Evolutionary conservation across 2,888 invertebrate genomes (phyloP), one percentile per base, ranked within the genome.

Genomic region (Cantharis flavilabris): DNA sequence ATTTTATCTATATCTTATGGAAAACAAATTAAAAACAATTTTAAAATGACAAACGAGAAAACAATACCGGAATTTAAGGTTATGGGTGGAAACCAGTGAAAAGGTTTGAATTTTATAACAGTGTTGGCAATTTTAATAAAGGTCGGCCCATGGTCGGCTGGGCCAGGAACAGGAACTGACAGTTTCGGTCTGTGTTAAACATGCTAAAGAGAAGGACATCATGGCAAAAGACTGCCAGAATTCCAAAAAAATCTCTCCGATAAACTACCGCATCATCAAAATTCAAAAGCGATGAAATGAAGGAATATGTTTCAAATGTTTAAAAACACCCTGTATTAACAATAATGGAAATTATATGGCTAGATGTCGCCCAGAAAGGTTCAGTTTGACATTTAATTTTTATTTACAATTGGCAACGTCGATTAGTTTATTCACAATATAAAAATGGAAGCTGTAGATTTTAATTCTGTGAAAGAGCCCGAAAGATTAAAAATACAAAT

Each of bases 401-500:
- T 13, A 18, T 65, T 23, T 23, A 7, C n/a, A 9, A 23, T 67
- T 67, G 23, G 65, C 65, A 67, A 67, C 65, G 23, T 67, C 26
- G 23, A 23, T 20, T n/a, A 49, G 23, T 67, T 67, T 67, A 70
- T 16, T n/a, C 10, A n/a, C 69, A 3, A 26, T n/a, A 69, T 62
- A 49, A 76, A 80, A 77, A 76, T 83, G 82, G 83, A 81, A 33
- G 77, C 80, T 9, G 82, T 71, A 10, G 79, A 75, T 49, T 49
- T 49, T 49, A 49, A 49, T 49, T 7, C n/a, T n/a, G n/a, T n/a
- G 2, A 49, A 49, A 49, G 49, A 49, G 49, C 49, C 49, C 7
- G 49, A 49, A 49, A 1, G 49, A 49, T 49, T 49, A 49, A 49
- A 49, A 84, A 89, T 89, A 73, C 85, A 88, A 73, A 88, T 89